phyloP scores from a whole-genome alignment of 2,797 vertebrate species.

The Aulostomus chinensis region DNA sequence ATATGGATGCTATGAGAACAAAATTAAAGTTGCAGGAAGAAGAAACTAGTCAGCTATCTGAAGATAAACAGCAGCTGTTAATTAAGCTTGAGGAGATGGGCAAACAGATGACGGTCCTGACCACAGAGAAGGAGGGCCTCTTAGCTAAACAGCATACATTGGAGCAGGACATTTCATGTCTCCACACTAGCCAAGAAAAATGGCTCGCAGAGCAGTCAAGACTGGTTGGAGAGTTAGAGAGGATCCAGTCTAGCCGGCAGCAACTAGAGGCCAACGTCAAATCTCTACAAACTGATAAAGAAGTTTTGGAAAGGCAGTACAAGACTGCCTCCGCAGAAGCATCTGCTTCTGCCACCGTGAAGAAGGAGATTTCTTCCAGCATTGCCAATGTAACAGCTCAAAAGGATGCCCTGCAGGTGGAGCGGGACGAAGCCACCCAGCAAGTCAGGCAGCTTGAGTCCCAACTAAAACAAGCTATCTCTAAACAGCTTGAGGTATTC shows the following conservation, averaged over 20 bases:
- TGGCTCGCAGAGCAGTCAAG: constrained; percentile 61
- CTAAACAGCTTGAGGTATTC: constrained; percentile 86
- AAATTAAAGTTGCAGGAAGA: constrained; percentile 67
- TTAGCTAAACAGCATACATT: constrained; percentile 66
- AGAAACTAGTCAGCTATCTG: constrained; percentile 69
- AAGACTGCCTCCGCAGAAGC: constrained; percentile 69
- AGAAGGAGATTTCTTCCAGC: constrained; percentile 78
- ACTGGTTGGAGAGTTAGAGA: constrained; percentile 66
- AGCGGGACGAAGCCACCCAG: constrained; percentile 82
- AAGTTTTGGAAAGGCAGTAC: constrained; percentile 71
- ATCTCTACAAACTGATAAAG: constrained; percentile 71
- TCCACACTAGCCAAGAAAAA: constrained; percentile 63
- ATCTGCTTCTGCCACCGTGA: constrained; percentile 65
- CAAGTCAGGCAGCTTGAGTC: constrained; percentile 83
- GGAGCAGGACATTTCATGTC: constrained; percentile 73
- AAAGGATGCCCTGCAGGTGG: constrained; percentile 79
- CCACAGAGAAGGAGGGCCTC: constrained; percentile 77
- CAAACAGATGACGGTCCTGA: constrained; percentile 64
- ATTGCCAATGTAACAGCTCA: constrained; percentile 76
- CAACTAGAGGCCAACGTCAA: constrained; percentile 59
- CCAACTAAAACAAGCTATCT: constrained; percentile 87
- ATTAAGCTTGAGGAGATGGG: constrained; percentile 70
- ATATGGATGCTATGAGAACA: constrained; percentile 71
- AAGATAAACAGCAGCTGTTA: constrained; percentile 70
- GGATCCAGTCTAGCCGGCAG: constrained; percentile 62